Evolutionary conservation across 2,797 vertebrate genomes (phyloP).

Genomic region (Picus viridis): DNA sequence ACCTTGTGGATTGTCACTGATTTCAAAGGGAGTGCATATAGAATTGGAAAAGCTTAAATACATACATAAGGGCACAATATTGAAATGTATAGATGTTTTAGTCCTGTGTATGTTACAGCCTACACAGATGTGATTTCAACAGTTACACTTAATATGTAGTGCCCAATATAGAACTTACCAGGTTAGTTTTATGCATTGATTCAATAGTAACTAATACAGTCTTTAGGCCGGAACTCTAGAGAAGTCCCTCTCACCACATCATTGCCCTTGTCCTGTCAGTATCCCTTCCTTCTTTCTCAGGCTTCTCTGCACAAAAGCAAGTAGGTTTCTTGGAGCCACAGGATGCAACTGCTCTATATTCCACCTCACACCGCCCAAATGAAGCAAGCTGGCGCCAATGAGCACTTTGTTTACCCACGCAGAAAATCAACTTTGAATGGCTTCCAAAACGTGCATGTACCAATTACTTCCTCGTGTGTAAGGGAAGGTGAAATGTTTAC

Average conservation of each 20-base stretch:
- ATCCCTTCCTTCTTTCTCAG: background rate
- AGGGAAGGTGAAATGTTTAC: constrained; percentile 59
- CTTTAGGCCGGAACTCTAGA: constrained; percentile 21
- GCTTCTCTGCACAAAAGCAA: background rate
- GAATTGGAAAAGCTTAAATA: background rate
- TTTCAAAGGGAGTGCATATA: background rate
- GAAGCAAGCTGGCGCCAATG: constrained; percentile 8
- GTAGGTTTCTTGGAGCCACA: background rate
- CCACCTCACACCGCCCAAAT: background rate
- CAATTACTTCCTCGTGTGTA: constrained; percentile 60
- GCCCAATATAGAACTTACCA: constrained; percentile 30
- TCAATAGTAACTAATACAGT: constrained; percentile 43
- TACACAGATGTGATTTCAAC: constrained; percentile 3
- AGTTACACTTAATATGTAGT: background rate
- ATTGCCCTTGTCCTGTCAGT: background rate
- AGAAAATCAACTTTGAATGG: constrained; percentile 66
- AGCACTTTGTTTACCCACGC: constrained; percentile 52
- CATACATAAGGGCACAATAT: background rate
- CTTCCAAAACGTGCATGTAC: constrained; percentile 69
- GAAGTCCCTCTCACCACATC: background rate
- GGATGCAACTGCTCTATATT: background rate
- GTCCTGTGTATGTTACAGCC: background rate
- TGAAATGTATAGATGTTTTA: background rate
- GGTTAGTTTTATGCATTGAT: constrained; percentile 62
- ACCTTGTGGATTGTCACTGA: background rate